These are phyloP conservation scores for Propithecus deckenii DNA, from an alignment of 2,797 vertebrate species.

Conservation along the genomic window DNA sequence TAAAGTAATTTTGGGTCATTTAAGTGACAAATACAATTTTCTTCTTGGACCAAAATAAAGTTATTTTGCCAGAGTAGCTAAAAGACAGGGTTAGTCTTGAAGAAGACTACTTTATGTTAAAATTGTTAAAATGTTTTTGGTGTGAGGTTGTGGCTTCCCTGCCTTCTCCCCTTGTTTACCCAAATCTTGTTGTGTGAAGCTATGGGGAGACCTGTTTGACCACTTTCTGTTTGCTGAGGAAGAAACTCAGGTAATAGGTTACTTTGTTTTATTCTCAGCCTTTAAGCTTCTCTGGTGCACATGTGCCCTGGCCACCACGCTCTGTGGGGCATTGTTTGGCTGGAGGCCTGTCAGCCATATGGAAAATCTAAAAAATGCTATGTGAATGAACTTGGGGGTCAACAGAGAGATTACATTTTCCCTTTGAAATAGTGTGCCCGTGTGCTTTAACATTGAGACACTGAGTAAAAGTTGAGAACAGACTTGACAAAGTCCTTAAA, in stretches of 20 bases:
- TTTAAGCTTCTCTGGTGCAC: conserved; percentile 82
- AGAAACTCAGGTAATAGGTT: conserved; percentile 82
- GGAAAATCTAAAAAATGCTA: conserved; percentile 65
- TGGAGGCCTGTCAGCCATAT: conserved; percentile 72
- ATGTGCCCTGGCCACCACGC: conserved; percentile 80
- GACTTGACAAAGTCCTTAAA: conserved; percentile 20
- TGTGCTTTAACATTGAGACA: neutral
- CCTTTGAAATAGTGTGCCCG: conserved; percentile 44
- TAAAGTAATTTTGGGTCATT: neutral
- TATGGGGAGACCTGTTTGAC: conserved; percentile 80
- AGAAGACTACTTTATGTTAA: conserved; percentile 72
- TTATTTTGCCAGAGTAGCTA: conserved; percentile 48
- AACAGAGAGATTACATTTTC: conserved; percentile 20
- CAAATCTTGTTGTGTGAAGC: conserved; percentile 67
- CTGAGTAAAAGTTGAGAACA: conserved; percentile 6
- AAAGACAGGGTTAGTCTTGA: conserved; percentile 44
- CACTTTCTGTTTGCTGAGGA: conserved; percentile 87
- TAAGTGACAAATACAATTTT: conserved; percentile 55
- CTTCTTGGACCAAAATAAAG: conserved; percentile 23
- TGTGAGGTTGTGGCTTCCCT: conserved; percentile 30
- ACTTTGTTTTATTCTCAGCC: conserved; percentile 84
- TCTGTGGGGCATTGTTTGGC: conserved; percentile 82
- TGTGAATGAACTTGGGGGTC: neutral
- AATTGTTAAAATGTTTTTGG: conserved; percentile 62
- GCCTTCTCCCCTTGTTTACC: conserved; percentile 72